Conservation (phyloP, 2,797 vertebrate species). For the Merluccius polli region DNA sequence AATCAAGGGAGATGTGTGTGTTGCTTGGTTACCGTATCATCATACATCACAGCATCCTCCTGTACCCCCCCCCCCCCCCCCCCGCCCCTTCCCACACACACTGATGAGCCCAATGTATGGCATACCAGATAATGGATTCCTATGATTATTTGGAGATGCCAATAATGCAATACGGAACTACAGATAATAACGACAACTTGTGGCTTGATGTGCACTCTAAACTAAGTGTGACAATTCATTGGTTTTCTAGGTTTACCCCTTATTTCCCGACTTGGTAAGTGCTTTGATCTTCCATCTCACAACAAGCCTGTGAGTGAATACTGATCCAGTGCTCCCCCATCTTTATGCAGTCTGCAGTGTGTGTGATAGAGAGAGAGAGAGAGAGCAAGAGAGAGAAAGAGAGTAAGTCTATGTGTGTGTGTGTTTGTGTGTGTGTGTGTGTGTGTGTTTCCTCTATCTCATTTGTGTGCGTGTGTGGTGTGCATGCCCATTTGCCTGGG, state of each 20-base stretch:
- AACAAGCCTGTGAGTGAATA: conserved; percentile 47
- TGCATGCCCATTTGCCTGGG: not conserved
- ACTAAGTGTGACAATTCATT: conserved; percentile 42
- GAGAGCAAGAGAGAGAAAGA: not conserved
- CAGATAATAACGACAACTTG: not conserved
- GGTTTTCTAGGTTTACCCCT: conserved; percentile 26
- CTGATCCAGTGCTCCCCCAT: conserved; percentile 34
- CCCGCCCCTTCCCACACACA: not conserved
- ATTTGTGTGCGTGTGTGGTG: not conserved
- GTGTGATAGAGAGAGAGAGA: not conserved
- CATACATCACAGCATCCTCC: not conserved
- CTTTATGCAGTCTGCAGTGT: conserved; percentile 23
- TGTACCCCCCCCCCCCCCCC: not conserved
- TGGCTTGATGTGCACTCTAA: conserved; percentile 33
- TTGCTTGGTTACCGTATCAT: not conserved
- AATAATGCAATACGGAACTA: not conserved
- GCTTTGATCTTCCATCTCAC: conserved; percentile 50
- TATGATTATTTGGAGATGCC: not conserved
- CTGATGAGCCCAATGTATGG: not conserved
- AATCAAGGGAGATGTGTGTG: not conserved
- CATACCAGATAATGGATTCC: not conserved
- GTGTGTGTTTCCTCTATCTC: too few species aligned
- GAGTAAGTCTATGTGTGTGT: not conserved
- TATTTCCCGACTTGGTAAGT: conserved; percentile 1
- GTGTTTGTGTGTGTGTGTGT: too few species aligned